A percentile compares a stretch with the other conserved stretches of the same genome.
Evolutionary conservation across 2,113 vertebrate species (phyloP).

Genomic region (Parus major): DNA sequence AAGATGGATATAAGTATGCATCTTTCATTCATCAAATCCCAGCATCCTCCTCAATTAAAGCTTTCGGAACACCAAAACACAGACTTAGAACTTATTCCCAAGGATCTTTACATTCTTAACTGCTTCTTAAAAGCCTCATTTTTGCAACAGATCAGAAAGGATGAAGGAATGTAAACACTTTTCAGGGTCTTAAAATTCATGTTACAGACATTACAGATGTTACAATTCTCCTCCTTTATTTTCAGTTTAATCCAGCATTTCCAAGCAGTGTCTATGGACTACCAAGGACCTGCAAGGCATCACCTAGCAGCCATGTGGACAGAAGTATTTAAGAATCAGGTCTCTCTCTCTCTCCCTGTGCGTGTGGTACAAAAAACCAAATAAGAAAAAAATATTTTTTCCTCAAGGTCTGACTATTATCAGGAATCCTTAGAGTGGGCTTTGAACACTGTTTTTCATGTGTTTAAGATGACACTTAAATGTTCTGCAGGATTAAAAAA

Average conservation of each 20-base stretch:
- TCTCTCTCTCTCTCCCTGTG: too few relatives aligned
- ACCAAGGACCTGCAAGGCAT: not conserved
- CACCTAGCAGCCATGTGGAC: not conserved
- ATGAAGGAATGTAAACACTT: not conserved
- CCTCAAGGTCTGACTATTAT: not conserved
- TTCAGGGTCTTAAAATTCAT: not conserved
- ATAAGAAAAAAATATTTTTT: not conserved
- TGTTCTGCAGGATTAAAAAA: not conserved
- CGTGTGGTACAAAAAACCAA: not conserved
- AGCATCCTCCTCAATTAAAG: not conserved
- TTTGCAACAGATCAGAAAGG: not conserved
- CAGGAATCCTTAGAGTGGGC: not conserved
- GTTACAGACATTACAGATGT: not conserved
- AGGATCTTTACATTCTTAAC: not conserved
- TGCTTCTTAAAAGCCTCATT: not conserved
- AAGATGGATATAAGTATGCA: not conserved
- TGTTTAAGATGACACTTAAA: not conserved
- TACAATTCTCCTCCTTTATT: not conserved
- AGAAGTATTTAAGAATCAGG: not conserved
- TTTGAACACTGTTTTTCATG: not conserved
- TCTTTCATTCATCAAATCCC: not conserved
- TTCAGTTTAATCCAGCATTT: not conserved
- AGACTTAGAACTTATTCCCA: not conserved
- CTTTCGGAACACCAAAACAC: not conserved
- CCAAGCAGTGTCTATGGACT: not conserved